A percentile compares a stretch with the other conserved stretches of the same genome.
These are phyloP conservation scores for Phalacrocorax brasilianus DNA, from an alignment of 2,113 vertebrate genomes.

Conservation along the genomic window DNA sequence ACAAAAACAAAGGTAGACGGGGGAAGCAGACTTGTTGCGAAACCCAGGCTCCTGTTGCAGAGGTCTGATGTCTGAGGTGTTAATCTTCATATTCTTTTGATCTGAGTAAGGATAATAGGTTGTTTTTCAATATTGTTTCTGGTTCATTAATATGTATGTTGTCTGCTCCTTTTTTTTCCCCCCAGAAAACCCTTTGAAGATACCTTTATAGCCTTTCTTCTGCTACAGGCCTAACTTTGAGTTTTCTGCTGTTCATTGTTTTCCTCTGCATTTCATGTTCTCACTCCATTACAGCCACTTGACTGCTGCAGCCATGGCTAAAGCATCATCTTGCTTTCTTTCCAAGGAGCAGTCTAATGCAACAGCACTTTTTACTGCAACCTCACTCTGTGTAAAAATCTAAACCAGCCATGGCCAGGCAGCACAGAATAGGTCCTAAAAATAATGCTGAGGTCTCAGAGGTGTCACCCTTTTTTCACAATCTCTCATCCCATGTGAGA, in stretches of 20 bases:
- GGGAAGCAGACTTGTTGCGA: background rate
- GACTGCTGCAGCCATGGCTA: background rate
- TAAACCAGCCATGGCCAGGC: background rate
- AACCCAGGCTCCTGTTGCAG: background rate
- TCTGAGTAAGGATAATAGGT: constrained; percentile 65
- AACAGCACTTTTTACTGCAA: background rate
- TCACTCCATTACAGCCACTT: background rate
- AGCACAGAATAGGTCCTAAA: background rate
- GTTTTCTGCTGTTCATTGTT: constrained; percentile 40
- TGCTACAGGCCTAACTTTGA: constrained; percentile 63
- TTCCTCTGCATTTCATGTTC: constrained; percentile 15
- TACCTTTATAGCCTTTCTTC: constrained; percentile 57
- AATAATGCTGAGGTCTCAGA: background rate
- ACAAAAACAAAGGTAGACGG: background rate
- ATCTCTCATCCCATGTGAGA: background rate
- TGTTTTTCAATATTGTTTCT: constrained; percentile 70
- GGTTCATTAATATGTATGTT: constrained; percentile 71
- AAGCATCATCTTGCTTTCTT: background rate
- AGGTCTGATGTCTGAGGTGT: constrained; percentile 61
- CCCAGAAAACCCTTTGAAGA: constrained; percentile 61
- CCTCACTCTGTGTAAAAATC: background rate
- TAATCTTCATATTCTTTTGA: constrained; percentile 69
- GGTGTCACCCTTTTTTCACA: background rate
- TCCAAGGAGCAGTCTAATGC: background rate
- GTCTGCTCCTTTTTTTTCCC: constrained; percentile 5